Evolutionary conservation across 1,140 invertebrate species (phyloP), one percentile per base, ranked within the genome.

Genomic region (Drosophila santomea): DNA sequence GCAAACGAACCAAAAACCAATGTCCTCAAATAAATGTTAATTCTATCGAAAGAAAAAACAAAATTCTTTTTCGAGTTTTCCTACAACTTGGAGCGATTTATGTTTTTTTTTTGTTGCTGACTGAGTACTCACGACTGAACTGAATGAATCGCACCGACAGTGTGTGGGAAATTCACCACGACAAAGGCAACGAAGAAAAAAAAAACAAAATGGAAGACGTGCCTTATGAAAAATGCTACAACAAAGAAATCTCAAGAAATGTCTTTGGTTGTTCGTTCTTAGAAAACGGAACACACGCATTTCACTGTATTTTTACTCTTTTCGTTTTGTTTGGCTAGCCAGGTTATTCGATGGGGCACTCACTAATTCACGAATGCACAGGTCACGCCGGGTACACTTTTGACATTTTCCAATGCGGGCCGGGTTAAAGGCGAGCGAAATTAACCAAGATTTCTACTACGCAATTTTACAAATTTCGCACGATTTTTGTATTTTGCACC

Each of bases 401-500:
- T 10, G 7, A 47, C 8, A 17, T 50, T 43, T 59, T 15, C 17
- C 11, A 11, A 25, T 25, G 20, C 10, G 15, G 28, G 17, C 52
- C 44, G 38, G 32, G 25, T 17, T 47, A 71, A 71, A 4, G 36
- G 10, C 17, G 32, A 23, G 35, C 28, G 17, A 57, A 57, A 59
- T 55, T 54, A 58, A 58, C 44, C 36, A 63, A 52, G 39, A 57
- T 63, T 88, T 79, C 68, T 78, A 88, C 72, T 80, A 88, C 84
- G 84, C 84, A 88, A 89, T 88, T 84, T 89, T 84, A 44, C 80
- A 80, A 89, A 74, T 58, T 88, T 88, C 80, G 84, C 80, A 88
- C 84, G 76, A 78, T 83, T 84, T 86, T 88, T 83, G 84, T 88
- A 88, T 88, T 88, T 88, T 88, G 84, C 84, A 89, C 84, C 84